Evolutionary conservation across 2,113 vertebrate species (phyloP).

Genomic region (Leptocoma aspasia): DNA sequence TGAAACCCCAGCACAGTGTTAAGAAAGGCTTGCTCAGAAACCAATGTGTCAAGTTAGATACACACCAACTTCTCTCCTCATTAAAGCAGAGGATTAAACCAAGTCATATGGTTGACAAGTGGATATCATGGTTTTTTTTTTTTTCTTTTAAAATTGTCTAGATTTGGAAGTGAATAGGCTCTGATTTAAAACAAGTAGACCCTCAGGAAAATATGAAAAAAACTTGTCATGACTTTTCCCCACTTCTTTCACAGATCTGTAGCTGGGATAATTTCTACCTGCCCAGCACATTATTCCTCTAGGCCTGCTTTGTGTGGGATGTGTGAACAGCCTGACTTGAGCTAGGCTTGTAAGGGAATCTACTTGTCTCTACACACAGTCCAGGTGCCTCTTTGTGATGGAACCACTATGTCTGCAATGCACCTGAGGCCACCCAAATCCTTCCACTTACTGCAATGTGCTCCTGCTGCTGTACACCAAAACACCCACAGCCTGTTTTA

Average conservation of each 20-base stretch:
- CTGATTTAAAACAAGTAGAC: not conserved
- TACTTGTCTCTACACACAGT: not conserved
- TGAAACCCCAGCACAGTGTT: not conserved
- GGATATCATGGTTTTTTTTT: not conserved
- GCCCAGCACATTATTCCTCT: not conserved
- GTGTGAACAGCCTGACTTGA: not conserved
- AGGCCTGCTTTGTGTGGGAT: not conserved
- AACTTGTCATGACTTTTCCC: not conserved
- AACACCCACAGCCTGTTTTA: not conserved
- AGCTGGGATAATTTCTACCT: not conserved
- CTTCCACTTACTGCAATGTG: not conserved
- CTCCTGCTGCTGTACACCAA: not conserved
- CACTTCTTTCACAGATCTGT: not conserved
- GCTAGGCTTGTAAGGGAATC: not conserved
- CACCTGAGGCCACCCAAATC: not conserved
- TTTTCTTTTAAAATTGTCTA: not conserved
- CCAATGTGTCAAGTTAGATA: rapidly evolving
- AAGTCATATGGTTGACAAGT: not conserved
- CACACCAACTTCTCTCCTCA: not conserved
- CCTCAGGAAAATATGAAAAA: not conserved
- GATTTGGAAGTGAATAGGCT: not conserved
- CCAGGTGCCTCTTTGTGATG: not conserved
- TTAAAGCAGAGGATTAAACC: not conserved
- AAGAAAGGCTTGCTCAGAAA: not conserved
- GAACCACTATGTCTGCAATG: not conserved